A percentile compares a stretch with the other conserved stretches of the same genome.
Evolutionary conservation across 2,113 vertebrate species (phyloP).

Genomic region (Dicentrarchus labrax): DNA sequence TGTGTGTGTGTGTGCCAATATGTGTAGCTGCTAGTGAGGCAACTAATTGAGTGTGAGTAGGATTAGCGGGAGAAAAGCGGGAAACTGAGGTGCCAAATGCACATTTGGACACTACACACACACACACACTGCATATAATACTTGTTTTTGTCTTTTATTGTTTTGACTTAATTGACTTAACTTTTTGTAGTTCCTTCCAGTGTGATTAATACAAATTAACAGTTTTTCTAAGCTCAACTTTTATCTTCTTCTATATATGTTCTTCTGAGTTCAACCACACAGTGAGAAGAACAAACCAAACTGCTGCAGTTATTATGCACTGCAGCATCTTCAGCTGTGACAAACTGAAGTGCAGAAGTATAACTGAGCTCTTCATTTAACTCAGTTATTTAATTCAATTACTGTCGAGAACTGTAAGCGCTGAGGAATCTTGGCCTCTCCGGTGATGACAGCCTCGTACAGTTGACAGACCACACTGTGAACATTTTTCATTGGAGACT

Average conservation of each 20-base stretch:
- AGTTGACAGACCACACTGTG: neutral
- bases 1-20: neutral
- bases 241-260: too few relatives aligned
- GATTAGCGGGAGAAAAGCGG: too few relatives aligned
- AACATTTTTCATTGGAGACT: neutral
- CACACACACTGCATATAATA: neutral
- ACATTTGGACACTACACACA: neutral
- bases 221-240: too few relatives aligned
- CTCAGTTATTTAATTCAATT: neutral
- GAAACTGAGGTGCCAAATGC: neutral
- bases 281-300: neutral
- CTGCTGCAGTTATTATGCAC: too few relatives aligned
- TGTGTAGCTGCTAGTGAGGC: constrained; percentile 19
- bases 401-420: too few relatives aligned
- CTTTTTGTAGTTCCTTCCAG: neutral
- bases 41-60: constrained; percentile 22
- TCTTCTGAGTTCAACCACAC: neutral
- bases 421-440: too few relatives aligned
- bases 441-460: neutral
- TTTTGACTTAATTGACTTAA: neutral
- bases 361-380: neutral
- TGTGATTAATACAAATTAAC: too few relatives aligned
- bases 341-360: neutral
- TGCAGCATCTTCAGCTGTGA: too few relatives aligned
- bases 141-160: neutral